phyloP scores from a whole-genome alignment of 2,113 vertebrate species.

The Epinephelus cyanopodus region DNA sequence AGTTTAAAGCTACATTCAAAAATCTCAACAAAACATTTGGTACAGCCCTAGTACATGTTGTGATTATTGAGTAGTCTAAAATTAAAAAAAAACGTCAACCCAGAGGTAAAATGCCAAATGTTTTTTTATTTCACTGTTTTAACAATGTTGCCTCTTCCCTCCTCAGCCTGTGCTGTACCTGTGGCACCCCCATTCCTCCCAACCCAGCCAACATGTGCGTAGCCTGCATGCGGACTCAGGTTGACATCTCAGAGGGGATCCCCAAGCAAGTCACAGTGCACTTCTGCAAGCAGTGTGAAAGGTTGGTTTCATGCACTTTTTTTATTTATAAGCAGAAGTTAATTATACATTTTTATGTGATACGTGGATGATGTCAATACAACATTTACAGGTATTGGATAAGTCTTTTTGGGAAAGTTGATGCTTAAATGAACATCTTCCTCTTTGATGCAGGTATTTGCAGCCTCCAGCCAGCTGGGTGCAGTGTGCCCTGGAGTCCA shows the following conservation, averaged over 20 bases:
- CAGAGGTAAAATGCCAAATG: background rate
- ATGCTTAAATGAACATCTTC: conserved; percentile 5
- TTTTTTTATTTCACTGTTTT: background rate
- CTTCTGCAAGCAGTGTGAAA: conserved; percentile 98
- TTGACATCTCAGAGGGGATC: conserved; percentile 98
- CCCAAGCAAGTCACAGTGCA: conserved; percentile 94
- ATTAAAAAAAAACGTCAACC: background rate
- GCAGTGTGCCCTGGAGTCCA: conserved; percentile 94
- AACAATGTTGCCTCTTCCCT: background rate
- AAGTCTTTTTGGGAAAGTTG: background rate
- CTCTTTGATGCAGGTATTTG: conserved; percentile 87
- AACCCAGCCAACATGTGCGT: conserved; percentile 99
- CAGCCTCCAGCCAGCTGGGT: conserved; percentile 95
- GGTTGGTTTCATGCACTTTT: conserved; percentile 81
- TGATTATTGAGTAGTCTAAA: background rate
- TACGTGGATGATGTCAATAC: background rate
- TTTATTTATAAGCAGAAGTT: background rate
- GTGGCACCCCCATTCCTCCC: conserved; percentile 91
- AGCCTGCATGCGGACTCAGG: conserved; percentile 91
- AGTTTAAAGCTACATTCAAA: no score
- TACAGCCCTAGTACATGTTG: background rate
- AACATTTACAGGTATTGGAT: background rate
- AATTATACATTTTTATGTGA: background rate
- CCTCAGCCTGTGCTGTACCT: conserved; percentile 94
- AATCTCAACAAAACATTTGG: no score